These are phyloP conservation scores for Cephus nigrinus DNA, from an alignment of 2,888 invertebrate species.

Conservation along the genomic window DNA sequence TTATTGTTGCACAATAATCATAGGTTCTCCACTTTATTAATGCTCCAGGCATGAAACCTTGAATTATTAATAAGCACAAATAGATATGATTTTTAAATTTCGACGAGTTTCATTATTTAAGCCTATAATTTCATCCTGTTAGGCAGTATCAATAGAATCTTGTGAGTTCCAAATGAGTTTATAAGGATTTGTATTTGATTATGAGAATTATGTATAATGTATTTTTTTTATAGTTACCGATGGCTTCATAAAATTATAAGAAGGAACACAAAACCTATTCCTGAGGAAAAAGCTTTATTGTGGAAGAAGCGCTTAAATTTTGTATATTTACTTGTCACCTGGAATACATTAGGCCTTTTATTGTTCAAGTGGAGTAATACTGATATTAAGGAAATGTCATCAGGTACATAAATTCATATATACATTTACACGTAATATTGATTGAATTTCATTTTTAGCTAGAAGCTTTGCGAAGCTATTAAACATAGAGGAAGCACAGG, in stretches of 20 bases:
- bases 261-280: slow-evolving; percentile 15
- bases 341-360: slow-evolving; percentile 25
- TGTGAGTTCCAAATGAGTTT: neutral
- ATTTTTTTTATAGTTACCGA: neutral
- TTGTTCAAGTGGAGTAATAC: fast-evolving
- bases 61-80: neutral
- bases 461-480: slow-evolving; percentile 71
- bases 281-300: slow-evolving; percentile 5
- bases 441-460: slow-evolving; percentile 64
- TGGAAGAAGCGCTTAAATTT: slow-evolving; percentile 22
- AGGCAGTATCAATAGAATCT: neutral
- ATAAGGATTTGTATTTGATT: neutral
- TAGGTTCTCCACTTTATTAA: neutral
- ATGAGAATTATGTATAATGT: neutral
- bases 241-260: slow-evolving; percentile 20
- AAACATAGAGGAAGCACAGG: slow-evolving; percentile 71
- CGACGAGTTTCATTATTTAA: neutral
- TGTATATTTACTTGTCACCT: slow-evolving; percentile 30
- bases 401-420: slow-evolving; percentile 16
- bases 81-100: neutral
- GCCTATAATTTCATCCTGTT: neutral
- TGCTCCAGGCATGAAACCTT: neutral
- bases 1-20: neutral
- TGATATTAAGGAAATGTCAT: neutral
- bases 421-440: neutral